Percentiles rank a stretch among this genome's conserved stretches.
Evolutionary conservation across 2,113 vertebrate genomes (phyloP).

Genomic region (Neogale vison): DNA sequence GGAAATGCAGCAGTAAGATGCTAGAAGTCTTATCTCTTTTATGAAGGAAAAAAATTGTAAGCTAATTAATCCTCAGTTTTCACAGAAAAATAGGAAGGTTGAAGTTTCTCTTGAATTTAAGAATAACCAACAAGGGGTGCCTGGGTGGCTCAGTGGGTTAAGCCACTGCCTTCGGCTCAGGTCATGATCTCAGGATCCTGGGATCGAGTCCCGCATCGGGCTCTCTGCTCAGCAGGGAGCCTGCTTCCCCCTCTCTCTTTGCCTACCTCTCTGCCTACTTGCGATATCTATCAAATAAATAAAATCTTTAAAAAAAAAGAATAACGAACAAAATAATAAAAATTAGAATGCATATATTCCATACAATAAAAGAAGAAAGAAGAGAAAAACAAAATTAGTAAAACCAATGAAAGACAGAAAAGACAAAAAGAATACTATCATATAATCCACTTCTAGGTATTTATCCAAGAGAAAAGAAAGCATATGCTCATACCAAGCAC

Average conservation of each 20-base stretch:
- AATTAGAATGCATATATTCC: not conserved
- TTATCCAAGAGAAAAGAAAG: conserved; percentile 27
- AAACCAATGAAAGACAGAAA: not conserved
- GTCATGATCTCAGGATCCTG: no score
- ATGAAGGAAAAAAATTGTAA: not conserved
- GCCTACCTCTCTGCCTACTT: no score
- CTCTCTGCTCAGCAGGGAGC: no score
- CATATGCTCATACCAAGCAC: not conserved
- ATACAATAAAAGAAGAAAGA: not conserved
- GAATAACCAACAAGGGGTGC: not conserved
- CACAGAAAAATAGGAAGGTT: not conserved
- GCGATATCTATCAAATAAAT: no score
- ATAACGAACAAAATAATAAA: conserved; percentile 31
- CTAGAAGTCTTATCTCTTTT: not conserved
- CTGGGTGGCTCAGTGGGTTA: no score
- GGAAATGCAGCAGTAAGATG: not conserved
- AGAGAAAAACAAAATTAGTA: not conserved
- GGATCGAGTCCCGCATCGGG: no score
- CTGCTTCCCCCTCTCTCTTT: no score
- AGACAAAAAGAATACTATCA: not conserved
- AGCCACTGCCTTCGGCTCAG: no score
- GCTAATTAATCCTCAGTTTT: not conserved
- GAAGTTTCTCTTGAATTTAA: conserved; percentile 31
- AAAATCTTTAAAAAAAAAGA: not conserved
- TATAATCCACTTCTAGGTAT: not conserved